Percentiles rank a stretch among this genome's conserved stretches.
phyloP scores from a whole-genome alignment of 2,113 vertebrate species.

The Micromys minutus region DNA sequence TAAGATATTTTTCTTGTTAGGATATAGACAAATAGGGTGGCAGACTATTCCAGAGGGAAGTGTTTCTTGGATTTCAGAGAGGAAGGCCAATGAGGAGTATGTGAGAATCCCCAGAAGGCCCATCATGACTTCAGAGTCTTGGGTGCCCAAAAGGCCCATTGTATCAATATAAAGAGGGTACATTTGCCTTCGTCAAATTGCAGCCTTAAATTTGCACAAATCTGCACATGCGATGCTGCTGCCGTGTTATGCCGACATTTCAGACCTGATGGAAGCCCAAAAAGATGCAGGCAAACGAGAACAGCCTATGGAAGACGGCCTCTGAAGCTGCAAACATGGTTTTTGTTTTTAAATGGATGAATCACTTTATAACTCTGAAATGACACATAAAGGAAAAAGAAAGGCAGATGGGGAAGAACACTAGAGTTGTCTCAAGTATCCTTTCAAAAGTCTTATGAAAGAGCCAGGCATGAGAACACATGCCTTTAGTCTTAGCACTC shows the following conservation, averaged over 20 bases:
- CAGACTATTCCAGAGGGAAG: neutral
- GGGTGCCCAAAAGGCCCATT: neutral
- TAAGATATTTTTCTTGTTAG: neutral
- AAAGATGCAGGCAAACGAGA: slow-evolving; percentile 43
- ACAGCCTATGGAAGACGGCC: neutral
- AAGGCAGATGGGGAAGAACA: neutral
- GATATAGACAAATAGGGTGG: neutral
- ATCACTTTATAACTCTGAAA: slow-evolving; percentile 24
- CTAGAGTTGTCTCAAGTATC: slow-evolving; percentile 3
- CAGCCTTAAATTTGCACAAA: slow-evolving; percentile 39
- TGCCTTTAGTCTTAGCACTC: no score
- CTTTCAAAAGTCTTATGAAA: neutral
- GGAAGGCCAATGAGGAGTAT: neutral
- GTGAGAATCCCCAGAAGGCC: neutral
- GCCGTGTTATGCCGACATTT: slow-evolving; percentile 64
- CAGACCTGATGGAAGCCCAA: slow-evolving; percentile 53
- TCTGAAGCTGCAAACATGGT: slow-evolving; percentile 37
- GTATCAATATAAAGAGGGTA: neutral
- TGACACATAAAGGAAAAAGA: neutral
- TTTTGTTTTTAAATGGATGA: neutral
- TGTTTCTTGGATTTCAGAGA: slow-evolving; percentile 7
- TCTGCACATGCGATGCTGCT: slow-evolving; percentile 47
- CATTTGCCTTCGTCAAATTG: slow-evolving; percentile 27
- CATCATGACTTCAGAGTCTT: neutral
- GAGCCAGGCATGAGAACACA: neutral